Base-by-base conservation (phyloP, 2,888 invertebrate genomes). In the Reticulitermes lucifugus region DNA sequence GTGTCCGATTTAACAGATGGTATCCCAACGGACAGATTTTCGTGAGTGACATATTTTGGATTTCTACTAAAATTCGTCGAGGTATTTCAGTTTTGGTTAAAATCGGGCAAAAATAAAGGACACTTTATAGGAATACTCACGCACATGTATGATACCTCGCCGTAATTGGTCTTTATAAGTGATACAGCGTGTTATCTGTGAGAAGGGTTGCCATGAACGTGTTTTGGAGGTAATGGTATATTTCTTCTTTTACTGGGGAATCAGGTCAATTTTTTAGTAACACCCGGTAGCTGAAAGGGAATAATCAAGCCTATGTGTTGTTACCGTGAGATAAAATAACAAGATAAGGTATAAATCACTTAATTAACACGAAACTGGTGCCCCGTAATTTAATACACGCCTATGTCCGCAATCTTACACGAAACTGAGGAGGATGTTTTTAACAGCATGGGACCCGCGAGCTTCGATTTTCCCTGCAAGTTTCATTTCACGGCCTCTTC, bases 281-380 rank as follows among this genome's bases (percentile, higher is more conserved):
- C 79, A 29, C 79, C 79, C 79, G 55, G 79, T 79, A 79, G 29
- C 59, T 18, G 55, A 4, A 25, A 71, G 71, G 71, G 71, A 70
- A 21, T 59, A 21, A 59, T 59, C 55, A 21, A 21, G 55, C 55
- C 2, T 21, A 59, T 18, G 55, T 59, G 60, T 21, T 60, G 21
- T 22, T 77, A 41, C 77, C 22, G n/a, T n/a, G 77, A 79, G 79
- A 79, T 79, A 79, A 79, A 55, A 59, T 51, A 79, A 59, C 55
- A 25, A 79, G 79, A 79, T 79, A 79, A 59, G 7, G 79, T 79
- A 79, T 79, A 79, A 79, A 79, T 59, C 79, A 79, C 79, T 79
- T 79, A 79, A 79, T 79, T 79, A 79, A 59, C 79, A 79, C 35
- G 59, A 21, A 9, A 59, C 35, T 43, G 12, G 12, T 59, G 79